Conservation (phyloP, 2,797 vertebrate species). For the Scolopax bukidnonensis region DNA sequence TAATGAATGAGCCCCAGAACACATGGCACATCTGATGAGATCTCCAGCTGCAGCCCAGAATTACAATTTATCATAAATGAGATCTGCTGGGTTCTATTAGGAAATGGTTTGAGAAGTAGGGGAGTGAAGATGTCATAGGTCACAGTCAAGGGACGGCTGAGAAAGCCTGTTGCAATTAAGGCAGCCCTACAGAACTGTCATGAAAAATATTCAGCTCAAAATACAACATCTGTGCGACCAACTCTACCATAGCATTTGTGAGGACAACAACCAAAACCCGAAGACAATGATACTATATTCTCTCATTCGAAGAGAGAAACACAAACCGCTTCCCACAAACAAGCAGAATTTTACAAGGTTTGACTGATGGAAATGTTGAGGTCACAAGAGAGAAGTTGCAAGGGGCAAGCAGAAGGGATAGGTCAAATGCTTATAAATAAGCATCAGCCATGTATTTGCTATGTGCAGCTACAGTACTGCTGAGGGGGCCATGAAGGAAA, state of each 20-base stretch:
- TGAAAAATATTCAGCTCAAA: constrained; percentile 11
- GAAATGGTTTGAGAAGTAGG: constrained; percentile 40
- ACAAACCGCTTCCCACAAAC: not conserved
- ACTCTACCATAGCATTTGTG: not conserved
- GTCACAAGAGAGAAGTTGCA: not conserved
- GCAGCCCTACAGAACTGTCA: not conserved
- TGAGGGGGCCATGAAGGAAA: not conserved
- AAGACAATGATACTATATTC: not conserved
- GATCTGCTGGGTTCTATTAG: constrained; percentile 43
- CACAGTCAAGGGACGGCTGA: not conserved
- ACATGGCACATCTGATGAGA: constrained; percentile 7
- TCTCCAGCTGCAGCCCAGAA: constrained; percentile 47
- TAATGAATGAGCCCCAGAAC: constrained; percentile 28
- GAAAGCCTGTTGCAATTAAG: constrained; percentile 1
- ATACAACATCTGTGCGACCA: constrained; percentile 17
- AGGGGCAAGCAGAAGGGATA: not conserved
- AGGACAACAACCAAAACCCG: not conserved
- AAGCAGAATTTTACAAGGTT: constrained; percentile 11
- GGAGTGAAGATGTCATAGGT: constrained; percentile 53
- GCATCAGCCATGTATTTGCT: not conserved
- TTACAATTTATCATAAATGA: constrained; percentile 34
- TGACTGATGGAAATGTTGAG: not conserved
- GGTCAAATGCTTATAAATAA: not conserved
- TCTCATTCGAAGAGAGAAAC: not conserved
- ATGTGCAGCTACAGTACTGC: not conserved